Conservation (phyloP, 1,140 invertebrate genomes). For the Drosophila fuyamai region DNA sequence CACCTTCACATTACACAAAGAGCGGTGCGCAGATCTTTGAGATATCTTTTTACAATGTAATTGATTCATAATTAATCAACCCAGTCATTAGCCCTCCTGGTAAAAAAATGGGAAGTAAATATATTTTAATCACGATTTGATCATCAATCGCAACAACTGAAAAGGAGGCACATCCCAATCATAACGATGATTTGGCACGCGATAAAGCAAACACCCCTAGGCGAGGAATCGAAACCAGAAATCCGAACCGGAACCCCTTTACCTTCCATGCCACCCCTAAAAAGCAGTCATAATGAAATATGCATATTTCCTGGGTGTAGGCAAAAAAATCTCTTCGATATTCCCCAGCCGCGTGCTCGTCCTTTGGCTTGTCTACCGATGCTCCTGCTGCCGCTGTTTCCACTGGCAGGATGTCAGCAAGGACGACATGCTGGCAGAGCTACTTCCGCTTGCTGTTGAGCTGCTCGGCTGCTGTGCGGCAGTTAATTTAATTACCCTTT, state of each 20-base stretch:
- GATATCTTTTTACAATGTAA: slow-evolving; percentile 71
- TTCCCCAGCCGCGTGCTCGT: slow-evolving; percentile 27
- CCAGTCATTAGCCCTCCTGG: slow-evolving; percentile 62
- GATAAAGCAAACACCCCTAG: slow-evolving; percentile 72
- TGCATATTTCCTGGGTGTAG: slow-evolving; percentile 40
- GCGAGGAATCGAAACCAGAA: slow-evolving; percentile 21
- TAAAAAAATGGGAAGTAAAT: slow-evolving; percentile 60
- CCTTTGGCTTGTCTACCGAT: slow-evolving; percentile 42
- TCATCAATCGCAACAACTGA: slow-evolving; percentile 65
- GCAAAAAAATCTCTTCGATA: slow-evolving; percentile 33
- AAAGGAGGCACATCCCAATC: slow-evolving; percentile 53
- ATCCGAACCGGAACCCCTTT: slow-evolving; percentile 26
- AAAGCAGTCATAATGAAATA: slow-evolving; percentile 75
- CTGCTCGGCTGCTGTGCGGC: slow-evolving; percentile 49
- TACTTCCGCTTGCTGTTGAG: slow-evolving; percentile 24
- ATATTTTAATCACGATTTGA: slow-evolving; percentile 83
- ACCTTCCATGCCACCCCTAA: slow-evolving; percentile 24
- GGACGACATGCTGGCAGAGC: slow-evolving; percentile 57
- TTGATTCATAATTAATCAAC: slow-evolving; percentile 83
- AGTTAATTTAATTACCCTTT: slow-evolving; percentile 84
- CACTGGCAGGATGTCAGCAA: slow-evolving; percentile 56
- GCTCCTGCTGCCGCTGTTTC: slow-evolving; percentile 27
- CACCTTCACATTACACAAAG: slow-evolving; percentile 31
- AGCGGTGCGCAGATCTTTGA: slow-evolving; percentile 3
- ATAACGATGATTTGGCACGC: slow-evolving; percentile 84